Conservation (phyloP, 2,797 vertebrate species). For the Neomorphus geoffroyi region DNA sequence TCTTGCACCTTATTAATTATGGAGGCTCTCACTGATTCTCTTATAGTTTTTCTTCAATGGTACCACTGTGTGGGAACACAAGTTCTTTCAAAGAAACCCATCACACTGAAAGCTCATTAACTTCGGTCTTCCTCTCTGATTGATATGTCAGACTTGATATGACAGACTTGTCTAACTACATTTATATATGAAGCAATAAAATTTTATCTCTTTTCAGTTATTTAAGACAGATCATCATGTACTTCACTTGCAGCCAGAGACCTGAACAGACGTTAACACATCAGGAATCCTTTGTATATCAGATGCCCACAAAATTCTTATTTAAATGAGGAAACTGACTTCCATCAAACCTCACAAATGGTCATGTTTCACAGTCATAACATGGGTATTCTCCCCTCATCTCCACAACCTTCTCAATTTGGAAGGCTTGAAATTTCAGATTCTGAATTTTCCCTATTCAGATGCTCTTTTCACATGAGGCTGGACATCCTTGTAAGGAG, state of each 20-base stretch:
- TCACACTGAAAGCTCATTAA: constrained; percentile 73
- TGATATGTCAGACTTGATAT: not conserved
- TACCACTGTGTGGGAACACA: not conserved
- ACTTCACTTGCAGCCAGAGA: constrained; percentile 37
- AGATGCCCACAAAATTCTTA: not conserved
- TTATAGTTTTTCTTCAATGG: constrained; percentile 45
- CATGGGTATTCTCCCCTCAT: not conserved
- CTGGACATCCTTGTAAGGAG: not conserved
- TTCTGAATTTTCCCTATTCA: not conserved
- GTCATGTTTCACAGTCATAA: not conserved
- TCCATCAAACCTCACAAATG: not conserved
- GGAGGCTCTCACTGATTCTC: constrained; percentile 65
- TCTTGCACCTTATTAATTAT: constrained; percentile 74
- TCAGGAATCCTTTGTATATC: not conserved
- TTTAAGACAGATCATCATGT: constrained; percentile 39
- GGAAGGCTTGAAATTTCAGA: not conserved
- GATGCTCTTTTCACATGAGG: fast-evolving
- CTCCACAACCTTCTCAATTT: not conserved
- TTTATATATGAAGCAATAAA: constrained; percentile 66
- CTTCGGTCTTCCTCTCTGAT: constrained; percentile 62
- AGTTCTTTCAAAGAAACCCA: constrained; percentile 43
- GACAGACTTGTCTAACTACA: constrained; percentile 67
- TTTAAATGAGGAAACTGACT: not conserved
- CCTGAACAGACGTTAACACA: not conserved
- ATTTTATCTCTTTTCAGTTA: constrained; percentile 71